These are phyloP conservation scores for Blera fallax DNA, from an alignment of 2,888 invertebrate species.

Conservation along the genomic window DNA sequence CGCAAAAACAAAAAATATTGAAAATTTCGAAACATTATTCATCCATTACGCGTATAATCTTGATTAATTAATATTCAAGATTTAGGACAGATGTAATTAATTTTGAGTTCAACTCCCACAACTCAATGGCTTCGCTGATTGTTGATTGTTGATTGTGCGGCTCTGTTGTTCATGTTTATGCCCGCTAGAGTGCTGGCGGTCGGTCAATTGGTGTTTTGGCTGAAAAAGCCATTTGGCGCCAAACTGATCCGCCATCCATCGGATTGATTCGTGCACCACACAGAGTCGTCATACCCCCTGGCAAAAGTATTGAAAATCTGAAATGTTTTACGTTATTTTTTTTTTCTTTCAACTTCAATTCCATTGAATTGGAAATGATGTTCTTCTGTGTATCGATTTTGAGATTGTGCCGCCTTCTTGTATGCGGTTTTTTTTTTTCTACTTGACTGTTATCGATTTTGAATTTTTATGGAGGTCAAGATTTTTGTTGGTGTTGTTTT, in stretches of 20 bases:
- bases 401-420: background rate
- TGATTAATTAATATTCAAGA: constrained; percentile 60
- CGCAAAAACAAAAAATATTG: background rate
- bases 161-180: background rate
- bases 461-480: constrained; percentile 36
- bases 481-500: no score
- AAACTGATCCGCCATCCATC: constrained; percentile 21
- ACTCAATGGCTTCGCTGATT: constrained; percentile 40
- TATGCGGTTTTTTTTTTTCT: background rate
- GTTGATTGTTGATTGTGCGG: background rate
- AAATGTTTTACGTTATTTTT: background rate
- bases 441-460: constrained; percentile 31
- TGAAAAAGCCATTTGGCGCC: constrained; percentile 36
- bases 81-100: constrained; percentile 60
- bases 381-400: constrained; percentile 11
- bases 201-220: constrained; percentile 9
- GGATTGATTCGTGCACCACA: constrained; percentile 25
- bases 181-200: background rate
- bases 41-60: constrained; percentile 47
- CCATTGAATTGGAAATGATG: constrained; percentile 31
- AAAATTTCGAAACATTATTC: constrained; percentile 33
- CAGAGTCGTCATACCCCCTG: background rate
- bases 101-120: constrained; percentile 53
- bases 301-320: background rate
- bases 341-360: constrained; percentile 2